These are phyloP conservation scores for Clytia hemisphaerica DNA, from an alignment of 30 jellyfish, hydroid and myxozoan species.

Conservation along the genomic window DNA sequence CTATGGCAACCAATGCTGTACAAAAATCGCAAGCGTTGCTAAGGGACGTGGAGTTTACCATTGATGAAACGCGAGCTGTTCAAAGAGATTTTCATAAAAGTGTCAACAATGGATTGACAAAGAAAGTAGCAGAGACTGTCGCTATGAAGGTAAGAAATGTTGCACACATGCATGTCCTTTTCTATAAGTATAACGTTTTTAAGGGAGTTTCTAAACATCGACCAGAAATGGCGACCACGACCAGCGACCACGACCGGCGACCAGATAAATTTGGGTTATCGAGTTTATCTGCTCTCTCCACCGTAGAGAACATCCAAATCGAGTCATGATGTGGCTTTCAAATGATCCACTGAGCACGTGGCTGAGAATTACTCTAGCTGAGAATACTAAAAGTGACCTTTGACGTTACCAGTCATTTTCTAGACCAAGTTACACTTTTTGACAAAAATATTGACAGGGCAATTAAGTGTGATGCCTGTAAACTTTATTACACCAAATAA, in stretches of 20 bases:
- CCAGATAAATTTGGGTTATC: background rate
- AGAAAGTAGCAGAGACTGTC: conserved; percentile 75
- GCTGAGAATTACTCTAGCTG: too few relatives aligned
- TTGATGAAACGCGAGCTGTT: conserved; percentile 45
- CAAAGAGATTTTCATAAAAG: conserved; percentile 64
- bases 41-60: conserved; percentile 52
- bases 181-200: background rate
- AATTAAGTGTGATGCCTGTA: too few relatives aligned
- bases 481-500: too few relatives aligned
- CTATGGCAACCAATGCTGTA: conserved; percentile 74
- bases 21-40: conserved; percentile 53
- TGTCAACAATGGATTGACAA: conserved; percentile 82
- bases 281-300: background rate
- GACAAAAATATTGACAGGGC: too few relatives aligned
- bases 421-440: too few relatives aligned
- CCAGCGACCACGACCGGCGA: too few relatives aligned
- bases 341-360: too few relatives aligned
- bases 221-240: too few relatives aligned
- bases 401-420: too few relatives aligned
- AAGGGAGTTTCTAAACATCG: background rate
- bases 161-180: background rate
- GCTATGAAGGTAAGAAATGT: conserved; percentile 58
- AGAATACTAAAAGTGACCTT: too few relatives aligned
- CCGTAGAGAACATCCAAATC: too few relatives aligned
- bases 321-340: too few relatives aligned